Conservation (phyloP, 2,888 invertebrate species). For the Cactoblastis cactorum region DNA sequence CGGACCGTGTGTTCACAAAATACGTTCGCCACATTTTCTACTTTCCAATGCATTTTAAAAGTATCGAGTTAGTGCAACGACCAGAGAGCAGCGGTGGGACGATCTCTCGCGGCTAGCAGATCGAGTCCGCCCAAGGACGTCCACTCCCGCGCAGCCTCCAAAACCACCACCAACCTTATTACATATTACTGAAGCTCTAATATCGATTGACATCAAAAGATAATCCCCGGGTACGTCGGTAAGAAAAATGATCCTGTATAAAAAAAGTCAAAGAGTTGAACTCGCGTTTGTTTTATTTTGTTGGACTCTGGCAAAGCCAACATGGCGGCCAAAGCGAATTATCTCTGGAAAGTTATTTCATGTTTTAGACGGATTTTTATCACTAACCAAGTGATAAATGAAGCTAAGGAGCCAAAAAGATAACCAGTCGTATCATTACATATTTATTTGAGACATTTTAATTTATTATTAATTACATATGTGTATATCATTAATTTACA, state of each 20-base stretch:
- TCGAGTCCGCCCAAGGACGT: conserved; percentile 79
- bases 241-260: conserved; percentile 79
- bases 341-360: conserved; percentile 43
- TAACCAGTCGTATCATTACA: neutral
- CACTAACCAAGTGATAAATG: conserved; percentile 19
- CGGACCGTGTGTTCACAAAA: conserved; percentile 31
- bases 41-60: conserved; percentile 77
- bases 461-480: too few relatives aligned
- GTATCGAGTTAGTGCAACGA: conserved; percentile 76
- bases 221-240: conserved; percentile 63
- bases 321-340: conserved; percentile 76
- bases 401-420: neutral
- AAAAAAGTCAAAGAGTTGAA: conserved; percentile 67
- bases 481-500: too few relatives aligned
- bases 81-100: conserved; percentile 68
- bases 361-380: conserved; percentile 50
- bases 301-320: conserved; percentile 60
- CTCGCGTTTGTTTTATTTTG: conserved; percentile 74
- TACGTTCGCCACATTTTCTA: conserved; percentile 62
- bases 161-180: conserved; percentile 40
- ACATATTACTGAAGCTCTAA: conserved; percentile 29
- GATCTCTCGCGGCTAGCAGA: conserved; percentile 76
- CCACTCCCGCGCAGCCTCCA: conserved; percentile 59
- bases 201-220: conserved; percentile 34
- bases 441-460: too few relatives aligned